Base-by-base conservation (phyloP, 2,113 vertebrate species). In the Zeus faber region DNA sequence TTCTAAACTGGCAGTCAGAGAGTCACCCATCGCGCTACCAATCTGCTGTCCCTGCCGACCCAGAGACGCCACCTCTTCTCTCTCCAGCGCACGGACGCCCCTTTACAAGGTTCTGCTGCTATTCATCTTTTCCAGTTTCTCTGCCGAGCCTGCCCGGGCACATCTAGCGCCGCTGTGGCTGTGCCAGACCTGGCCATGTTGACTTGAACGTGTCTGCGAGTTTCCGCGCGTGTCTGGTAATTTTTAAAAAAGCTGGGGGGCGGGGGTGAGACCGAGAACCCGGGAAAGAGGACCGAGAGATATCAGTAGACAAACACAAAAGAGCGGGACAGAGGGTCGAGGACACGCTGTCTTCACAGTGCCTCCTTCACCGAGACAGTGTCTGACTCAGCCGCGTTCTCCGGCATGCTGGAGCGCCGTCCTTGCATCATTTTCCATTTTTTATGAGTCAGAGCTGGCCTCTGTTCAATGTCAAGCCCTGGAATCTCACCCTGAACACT, bases 1-100 rank as follows among this genome's bases (percentile, higher is more conserved):
- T 85, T 83, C 83, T 72, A 76, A 62, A 58, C 67, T 74, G 77
- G 82, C 79, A 80, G 64, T 66, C 75, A 77, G 76, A 72, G 62
- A 73, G 62, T 68, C 79, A 61, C 68, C 67, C 69, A 54, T 60
- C 61, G 77, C 72, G 60, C 53, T 71, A 65, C 72, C 47, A 62
- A 77, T 77, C 74, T 76, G 71, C 73, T 67, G 60, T 46, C 58
- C 33, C 37, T 31, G 43, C 67, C 49, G 48, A 58, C 48, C 31
- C 57, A 50, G 41, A 64, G 55, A 45, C 25, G 31, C 47, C 54
- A 25, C 63, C 54, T 72, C 24, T 17, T 13, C 61, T 6, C 27
- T 33, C 20, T 3, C 20, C 66, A 66, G 64, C 31, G 40, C 76
- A 72, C 77, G 74, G 77, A 82, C 74, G 58, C 51, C 61, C 43